Evolutionary conservation across 2,797 vertebrate genomes (phyloP).

Genomic region (Takifugu ocellatus): DNA sequence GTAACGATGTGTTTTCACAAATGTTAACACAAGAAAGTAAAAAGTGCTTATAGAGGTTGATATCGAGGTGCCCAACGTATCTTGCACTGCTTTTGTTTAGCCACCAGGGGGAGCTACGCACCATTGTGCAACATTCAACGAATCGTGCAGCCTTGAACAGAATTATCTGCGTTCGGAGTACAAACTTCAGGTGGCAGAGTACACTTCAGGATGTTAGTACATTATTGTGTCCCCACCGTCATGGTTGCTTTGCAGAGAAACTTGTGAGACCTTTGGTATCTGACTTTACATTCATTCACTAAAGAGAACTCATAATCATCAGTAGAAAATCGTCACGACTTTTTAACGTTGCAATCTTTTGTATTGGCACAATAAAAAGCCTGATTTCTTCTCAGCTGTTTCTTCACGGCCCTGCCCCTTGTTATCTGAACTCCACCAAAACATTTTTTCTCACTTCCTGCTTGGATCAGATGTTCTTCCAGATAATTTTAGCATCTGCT

Average conservation of each 20-base stretch:
- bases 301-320: constrained; percentile 21
- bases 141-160: neutral
- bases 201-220: constrained; percentile 2
- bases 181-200: neutral
- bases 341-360: constrained; percentile 62
- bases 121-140: constrained; percentile 26
- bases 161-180: constrained; percentile 3
- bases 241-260: constrained; percentile 2
- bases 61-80: neutral
- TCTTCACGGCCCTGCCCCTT: neutral
- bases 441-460: constrained; percentile 8
- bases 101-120: constrained; percentile 52
- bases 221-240: constrained; percentile 17
- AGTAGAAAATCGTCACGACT: constrained; percentile 44
- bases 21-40: constrained; percentile 18
- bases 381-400: constrained; percentile 7
- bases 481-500: constrained; percentile 17
- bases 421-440: constrained; percentile 3
- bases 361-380: constrained; percentile 46
- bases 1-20: constrained; percentile 17
- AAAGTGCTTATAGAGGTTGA: constrained; percentile 32
- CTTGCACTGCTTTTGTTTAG: constrained; percentile 25
- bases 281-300: constrained; percentile 63
- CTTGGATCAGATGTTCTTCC: constrained; percentile 7
- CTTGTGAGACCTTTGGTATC: constrained; percentile 55